Evolutionary conservation across 2,113 vertebrate genomes (phyloP), one percentile per base, ranked within the genome.

Genomic region (Trinectes maculatus): DNA sequence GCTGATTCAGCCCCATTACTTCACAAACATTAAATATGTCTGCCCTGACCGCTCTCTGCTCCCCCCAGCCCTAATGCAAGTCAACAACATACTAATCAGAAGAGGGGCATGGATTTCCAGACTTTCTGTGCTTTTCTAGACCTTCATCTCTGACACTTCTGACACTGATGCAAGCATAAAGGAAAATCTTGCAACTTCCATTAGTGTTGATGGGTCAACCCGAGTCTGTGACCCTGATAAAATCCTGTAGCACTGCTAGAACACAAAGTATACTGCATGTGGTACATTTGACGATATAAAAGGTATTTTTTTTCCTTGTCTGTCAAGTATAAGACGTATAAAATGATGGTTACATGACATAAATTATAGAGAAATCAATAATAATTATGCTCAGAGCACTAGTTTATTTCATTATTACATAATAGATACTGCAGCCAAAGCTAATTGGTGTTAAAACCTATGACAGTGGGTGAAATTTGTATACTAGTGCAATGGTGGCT

Each of bases 1-100:
- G 93, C 95, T 95, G 93, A 92, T 86, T 93, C 93, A 95, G 94
- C 90, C 87, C 90, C 92, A 92, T 94, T 92, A 94, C 92, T 94
- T 94, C 92, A 94, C 92, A 86, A 89, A 87, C 89, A 91, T 94
- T 94, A 92, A 93, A 94, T 94, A 94, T 89, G 93, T 93, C 92
- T 93, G 80, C 80, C 79, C 86, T 93, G 92, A 93, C 89, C 88
- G 89, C 88, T 90, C 54, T 63, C 63, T 85, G 74, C 75, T 18
- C 91, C 89, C 92, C 80, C 69, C 87, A 90, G 81, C 77, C 89
- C 91, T 91, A 92, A 73, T 88, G 89, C 92, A 88, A 89, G 83
- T 93, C 93, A 93, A 81, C 78, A 77, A 85, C 88, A 88, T 85
- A 87, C 89, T 92, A 91, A 93, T 92, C 93, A 87, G 80, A 89